A percentile compares a stretch with the other conserved stretches of the same genome.
These are phyloP conservation scores for Eumerus sabulonum DNA, from an alignment of 2,888 invertebrate species.

Conservation along the genomic window DNA sequence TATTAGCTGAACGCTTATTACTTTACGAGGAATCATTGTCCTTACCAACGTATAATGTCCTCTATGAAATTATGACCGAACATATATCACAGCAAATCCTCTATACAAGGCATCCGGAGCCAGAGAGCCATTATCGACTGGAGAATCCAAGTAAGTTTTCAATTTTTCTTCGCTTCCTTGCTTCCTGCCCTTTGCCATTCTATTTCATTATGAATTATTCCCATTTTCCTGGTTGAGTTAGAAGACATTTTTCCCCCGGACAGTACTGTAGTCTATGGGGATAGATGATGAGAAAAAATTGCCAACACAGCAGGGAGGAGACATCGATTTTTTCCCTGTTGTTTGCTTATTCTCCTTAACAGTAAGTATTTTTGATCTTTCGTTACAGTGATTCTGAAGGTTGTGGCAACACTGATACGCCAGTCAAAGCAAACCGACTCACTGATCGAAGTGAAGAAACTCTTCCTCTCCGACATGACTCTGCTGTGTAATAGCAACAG, in stretches of 20 bases:
- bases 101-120: slow-evolving; percentile 96
- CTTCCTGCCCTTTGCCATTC: slow-evolving; percentile 6
- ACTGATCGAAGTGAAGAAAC: slow-evolving; percentile 94
- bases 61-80: slow-evolving; percentile 99
- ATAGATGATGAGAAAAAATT: slow-evolving; percentile 51
- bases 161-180: slow-evolving; percentile 19
- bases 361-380: neutral
- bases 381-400: slow-evolving; percentile 96
- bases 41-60: slow-evolving; percentile 97
- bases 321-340: slow-evolving; percentile 13
- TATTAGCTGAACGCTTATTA: slow-evolving; percentile 94
- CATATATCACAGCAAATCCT: slow-evolving; percentile 97
- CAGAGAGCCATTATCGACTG: slow-evolving; percentile 94
- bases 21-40: slow-evolving; percentile 93
- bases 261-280: neutral
- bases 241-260: no score
- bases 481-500: slow-evolving; percentile 97
- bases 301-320: slow-evolving; percentile 22
- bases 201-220: slow-evolving; percentile 50
- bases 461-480: slow-evolving; percentile 99
- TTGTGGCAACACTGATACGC: slow-evolving; percentile 96
- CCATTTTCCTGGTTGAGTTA: slow-evolving; percentile 81
- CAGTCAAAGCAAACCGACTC: slow-evolving; percentile 97
- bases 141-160: slow-evolving; percentile 95
- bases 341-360: slow-evolving; percentile 2